Evolutionary conservation across 2,797 vertebrate genomes (phyloP).

Genomic region (Enteromius trimaculatus): DNA sequence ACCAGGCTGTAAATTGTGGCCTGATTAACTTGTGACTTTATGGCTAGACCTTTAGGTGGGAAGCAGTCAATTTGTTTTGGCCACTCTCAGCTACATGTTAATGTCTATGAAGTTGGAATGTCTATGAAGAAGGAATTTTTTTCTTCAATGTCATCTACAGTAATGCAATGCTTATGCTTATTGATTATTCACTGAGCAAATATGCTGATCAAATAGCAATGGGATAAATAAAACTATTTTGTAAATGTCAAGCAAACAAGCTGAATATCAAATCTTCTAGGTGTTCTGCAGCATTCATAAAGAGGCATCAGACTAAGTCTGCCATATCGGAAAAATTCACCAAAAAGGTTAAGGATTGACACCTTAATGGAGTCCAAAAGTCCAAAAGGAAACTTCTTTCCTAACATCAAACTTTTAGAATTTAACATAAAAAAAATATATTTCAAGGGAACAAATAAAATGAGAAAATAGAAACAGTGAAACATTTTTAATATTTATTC

Average conservation of each 20-base stretch:
- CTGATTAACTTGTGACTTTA: slow-evolving; percentile 13
- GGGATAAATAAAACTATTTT: slow-evolving; percentile 53
- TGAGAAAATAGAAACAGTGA: neutral
- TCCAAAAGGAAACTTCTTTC: neutral
- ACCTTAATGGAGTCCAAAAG: neutral
- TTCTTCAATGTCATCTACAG: slow-evolving; percentile 30
- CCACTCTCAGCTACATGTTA: slow-evolving; percentile 29
- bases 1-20: neutral
- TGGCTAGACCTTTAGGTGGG: neutral
- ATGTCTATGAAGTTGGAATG: slow-evolving; percentile 15
- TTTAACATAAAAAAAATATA: neutral
- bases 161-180: slow-evolving; percentile 56
- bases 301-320: slow-evolving; percentile 44
- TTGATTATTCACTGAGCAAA: slow-evolving; percentile 55
- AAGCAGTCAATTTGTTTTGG: neutral
- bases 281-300: slow-evolving; percentile 59
- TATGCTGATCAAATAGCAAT: slow-evolving; percentile 48
- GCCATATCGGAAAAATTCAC: slow-evolving; percentile 57
- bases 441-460: neutral
- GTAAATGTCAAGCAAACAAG: slow-evolving; percentile 55
- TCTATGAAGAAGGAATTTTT: no score
- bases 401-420: neutral
- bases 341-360: slow-evolving; percentile 59
- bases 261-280: slow-evolving; percentile 48
- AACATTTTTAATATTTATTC: neutral